phyloP scores from a whole-genome alignment of 1,140 invertebrate species.

The Coenobita brevimanus region DNA sequence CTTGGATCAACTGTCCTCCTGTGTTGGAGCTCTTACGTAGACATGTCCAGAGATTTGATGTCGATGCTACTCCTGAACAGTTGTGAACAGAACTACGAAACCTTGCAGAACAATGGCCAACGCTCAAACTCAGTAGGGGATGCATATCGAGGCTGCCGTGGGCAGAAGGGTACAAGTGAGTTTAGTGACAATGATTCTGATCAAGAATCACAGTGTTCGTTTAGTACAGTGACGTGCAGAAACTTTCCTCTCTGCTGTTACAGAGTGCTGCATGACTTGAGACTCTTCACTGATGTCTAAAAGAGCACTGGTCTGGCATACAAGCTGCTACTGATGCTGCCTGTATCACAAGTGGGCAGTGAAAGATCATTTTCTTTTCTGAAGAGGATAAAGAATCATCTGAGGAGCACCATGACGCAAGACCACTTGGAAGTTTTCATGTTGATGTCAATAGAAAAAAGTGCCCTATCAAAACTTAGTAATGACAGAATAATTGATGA shows the following conservation, averaged over 20 bases:
- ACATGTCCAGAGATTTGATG: conserved; percentile 16
- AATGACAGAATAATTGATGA: not conserved
- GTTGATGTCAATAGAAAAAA: conserved; percentile 3
- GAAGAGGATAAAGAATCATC: not conserved
- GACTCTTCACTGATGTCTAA: not conserved
- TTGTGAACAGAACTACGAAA: conserved; percentile 5
- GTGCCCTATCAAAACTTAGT: not conserved
- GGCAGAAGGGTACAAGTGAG: not conserved
- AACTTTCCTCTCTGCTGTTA: conserved; percentile 1
- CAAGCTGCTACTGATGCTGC: not conserved
- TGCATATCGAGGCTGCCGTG: not conserved
- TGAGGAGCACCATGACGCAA: conserved; percentile 6
- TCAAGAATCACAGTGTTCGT: not conserved
- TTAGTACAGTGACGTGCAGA: not conserved
- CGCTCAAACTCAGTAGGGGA: conserved; percentile 10
- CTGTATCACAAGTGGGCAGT: too few relatives aligned
- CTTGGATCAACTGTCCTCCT: conserved; percentile 14
- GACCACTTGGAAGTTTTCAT: not conserved
- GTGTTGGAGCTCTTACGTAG: not conserved
- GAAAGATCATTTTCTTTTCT: not conserved
- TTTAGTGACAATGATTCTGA: too few relatives aligned
- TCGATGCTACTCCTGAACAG: not conserved
- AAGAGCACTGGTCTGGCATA: not conserved
- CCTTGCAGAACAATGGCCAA: not conserved
- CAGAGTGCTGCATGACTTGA: not conserved